Conservation (phyloP, 2,888 invertebrate species). For the Napeogenes inachia region DNA sequence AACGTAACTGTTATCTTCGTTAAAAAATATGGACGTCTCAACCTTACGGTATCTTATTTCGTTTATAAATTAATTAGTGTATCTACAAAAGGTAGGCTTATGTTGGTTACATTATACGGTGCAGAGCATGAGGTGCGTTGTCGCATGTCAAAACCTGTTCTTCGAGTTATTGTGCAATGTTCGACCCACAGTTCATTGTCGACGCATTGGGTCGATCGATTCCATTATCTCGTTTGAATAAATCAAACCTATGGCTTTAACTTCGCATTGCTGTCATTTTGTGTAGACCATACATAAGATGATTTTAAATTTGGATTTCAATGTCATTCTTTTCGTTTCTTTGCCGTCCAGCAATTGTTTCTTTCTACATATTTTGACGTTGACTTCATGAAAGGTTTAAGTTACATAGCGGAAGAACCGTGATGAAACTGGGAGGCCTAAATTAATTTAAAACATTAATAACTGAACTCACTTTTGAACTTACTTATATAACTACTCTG, state of each 20-base stretch:
- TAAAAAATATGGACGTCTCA: too few species aligned
- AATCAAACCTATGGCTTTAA: slow-evolving; percentile 28
- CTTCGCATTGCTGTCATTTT: slow-evolving; percentile 22
- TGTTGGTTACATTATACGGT: too few species aligned
- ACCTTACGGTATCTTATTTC: too few species aligned
- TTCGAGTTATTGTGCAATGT: slow-evolving; percentile 55
- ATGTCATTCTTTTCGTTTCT: too few species aligned
- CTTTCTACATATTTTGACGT: background rate
- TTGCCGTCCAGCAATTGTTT: background rate
- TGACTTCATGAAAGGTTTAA: background rate
- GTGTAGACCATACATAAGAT: background rate
- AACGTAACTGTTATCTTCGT: too few species aligned
- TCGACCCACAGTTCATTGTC: slow-evolving; percentile 65
- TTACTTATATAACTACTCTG: background rate
- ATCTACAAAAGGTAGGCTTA: too few species aligned
- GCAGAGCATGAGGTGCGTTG: slow-evolving; percentile 28
- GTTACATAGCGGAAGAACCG: background rate
- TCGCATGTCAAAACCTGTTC: slow-evolving; percentile 44
- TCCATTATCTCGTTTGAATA: slow-evolving; percentile 49
- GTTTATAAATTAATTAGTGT: too few species aligned
- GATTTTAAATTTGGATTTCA: too few species aligned
- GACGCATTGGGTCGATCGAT: slow-evolving; percentile 54
- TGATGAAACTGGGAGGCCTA: background rate
- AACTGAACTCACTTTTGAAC: background rate
- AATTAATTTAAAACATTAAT: background rate